A percentile compares a stretch with the other conserved stretches of the same genome.
Conservation (phyloP, 2,113 vertebrate genomes). For the Mobula birostris region DNA sequence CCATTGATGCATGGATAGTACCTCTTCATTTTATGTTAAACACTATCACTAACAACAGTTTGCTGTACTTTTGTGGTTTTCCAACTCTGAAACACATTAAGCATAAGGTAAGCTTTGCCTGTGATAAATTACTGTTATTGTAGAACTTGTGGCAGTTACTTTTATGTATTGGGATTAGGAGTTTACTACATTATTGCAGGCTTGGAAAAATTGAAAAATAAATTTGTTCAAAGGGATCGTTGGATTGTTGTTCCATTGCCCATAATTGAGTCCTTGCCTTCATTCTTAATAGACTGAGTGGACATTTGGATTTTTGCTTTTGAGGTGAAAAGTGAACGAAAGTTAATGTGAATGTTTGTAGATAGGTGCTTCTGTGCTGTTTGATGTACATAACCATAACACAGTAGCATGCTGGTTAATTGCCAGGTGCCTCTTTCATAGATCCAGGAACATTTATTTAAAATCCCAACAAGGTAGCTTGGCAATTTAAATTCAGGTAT, state of each 20-base stretch:
- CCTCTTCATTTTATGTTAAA: conserved; percentile 63
- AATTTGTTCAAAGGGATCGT: not conserved
- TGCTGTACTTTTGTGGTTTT: conserved; percentile 92
- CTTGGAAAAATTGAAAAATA: not conserved
- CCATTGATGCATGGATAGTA: conserved; percentile 84
- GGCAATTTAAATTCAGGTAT: too few relatives aligned
- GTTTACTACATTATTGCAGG: not conserved
- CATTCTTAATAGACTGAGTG: not conserved
- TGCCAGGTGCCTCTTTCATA: too few relatives aligned
- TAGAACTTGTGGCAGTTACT: not conserved
- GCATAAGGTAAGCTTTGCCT: conserved; percentile 72
- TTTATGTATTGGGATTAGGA: not conserved
- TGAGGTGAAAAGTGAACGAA: not conserved
- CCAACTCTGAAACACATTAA: conserved; percentile 89
- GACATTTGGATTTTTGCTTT: not conserved
- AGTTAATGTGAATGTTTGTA: not conserved
- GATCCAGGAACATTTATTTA: too few relatives aligned
- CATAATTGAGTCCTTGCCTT: not conserved
- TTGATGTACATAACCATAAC: too few relatives aligned
- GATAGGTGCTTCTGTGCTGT: too few relatives aligned
- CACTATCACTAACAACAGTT: conserved; percentile 66
- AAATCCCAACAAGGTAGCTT: too few relatives aligned
- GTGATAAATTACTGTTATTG: conserved; percentile 24
- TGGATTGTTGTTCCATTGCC: not conserved
- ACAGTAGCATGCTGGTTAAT: too few relatives aligned